Evolutionary conservation across 1,140 invertebrate genomes (phyloP), one percentile per base, ranked within the genome.

Genomic region (Drosophila busckii): DNA sequence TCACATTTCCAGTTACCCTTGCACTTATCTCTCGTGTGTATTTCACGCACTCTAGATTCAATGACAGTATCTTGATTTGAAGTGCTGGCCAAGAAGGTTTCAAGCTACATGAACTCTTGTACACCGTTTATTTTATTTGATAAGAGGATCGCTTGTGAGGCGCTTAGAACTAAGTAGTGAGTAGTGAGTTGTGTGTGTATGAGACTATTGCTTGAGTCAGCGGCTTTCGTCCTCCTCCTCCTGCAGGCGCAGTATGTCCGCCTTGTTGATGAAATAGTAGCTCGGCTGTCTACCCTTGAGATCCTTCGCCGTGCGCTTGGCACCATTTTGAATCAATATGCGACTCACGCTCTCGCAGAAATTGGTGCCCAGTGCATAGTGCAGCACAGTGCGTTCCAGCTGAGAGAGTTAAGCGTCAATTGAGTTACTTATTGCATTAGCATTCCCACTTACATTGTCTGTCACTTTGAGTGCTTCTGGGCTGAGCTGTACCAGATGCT

Each of bases 241-340:
- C 87, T 95, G 93, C n/a, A 96, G 89, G 42, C 91, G 89, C 35
- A 93, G 87, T 65, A 97, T 96, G 58, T 96, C 95, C 5, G 93
- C 92, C 88, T 95, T 95, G 75, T 96, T 96, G 91, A 96, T 94
- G 75, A 95, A 97, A 85, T 96, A 97, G 87, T 95, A 96, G n/a
- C 93, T 94, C 1, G 95, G 94, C 78, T 96, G 94, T 35, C 95
- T 90, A 44, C 94, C 95, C 90, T 94, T 95, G 84, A 97, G 89
- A 89, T 97, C 96, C 87, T 96, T 96, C 2, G 93, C 88, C 0
- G 93, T 91, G 40, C 95, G 89, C 82, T 94, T 94, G 13, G 95
- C 94, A 8, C 95, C 95, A 1, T 92, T 91, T 82, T 93, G 91
- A 13, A 96, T 95, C 1, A 96, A 88, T 38, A 96, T 91, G 41